Conservation (phyloP, 2,113 vertebrate genomes). For the Junco hyemalis region DNA sequence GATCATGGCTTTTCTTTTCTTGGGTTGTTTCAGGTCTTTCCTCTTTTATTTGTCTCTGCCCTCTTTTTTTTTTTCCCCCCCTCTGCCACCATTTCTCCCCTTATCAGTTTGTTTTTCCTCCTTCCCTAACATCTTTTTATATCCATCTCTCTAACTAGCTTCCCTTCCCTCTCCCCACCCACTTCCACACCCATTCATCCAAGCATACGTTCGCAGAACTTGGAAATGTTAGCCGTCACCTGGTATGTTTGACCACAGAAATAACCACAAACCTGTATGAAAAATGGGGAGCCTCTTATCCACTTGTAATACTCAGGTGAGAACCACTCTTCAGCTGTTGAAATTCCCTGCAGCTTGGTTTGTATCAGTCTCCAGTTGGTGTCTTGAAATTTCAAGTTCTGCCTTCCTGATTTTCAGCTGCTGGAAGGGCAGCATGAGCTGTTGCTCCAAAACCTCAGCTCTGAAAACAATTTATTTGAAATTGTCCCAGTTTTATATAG, state of each 20-base stretch:
- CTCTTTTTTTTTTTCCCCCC: background rate
- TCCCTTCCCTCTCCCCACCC: slow-evolving; percentile 49
- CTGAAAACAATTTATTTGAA: background rate
- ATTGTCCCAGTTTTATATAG: background rate
- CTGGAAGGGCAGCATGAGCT: background rate
- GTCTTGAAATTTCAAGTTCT: background rate
- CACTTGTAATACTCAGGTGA: slow-evolving; percentile 62
- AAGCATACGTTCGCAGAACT: slow-evolving; percentile 64
- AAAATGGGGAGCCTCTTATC: slow-evolving; percentile 63
- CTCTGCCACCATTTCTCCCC: background rate
- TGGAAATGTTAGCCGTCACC: slow-evolving; percentile 67
- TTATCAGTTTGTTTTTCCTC: slow-evolving; percentile 19
- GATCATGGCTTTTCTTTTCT: slow-evolving; percentile 60
- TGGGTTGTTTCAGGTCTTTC: slow-evolving; percentile 41
- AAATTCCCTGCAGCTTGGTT: slow-evolving; percentile 61
- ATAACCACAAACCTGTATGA: slow-evolving; percentile 67
- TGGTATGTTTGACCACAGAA: slow-evolving; percentile 70
- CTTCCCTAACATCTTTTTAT: slow-evolving; percentile 57
- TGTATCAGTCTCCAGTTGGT: background rate
- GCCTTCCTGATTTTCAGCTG: background rate
- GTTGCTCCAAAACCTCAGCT: background rate
- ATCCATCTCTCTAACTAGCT: slow-evolving; percentile 65
- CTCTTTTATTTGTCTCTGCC: background rate
- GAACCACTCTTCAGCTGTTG: slow-evolving; percentile 67
- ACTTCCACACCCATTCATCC: slow-evolving; percentile 48